A percentile compares a stretch with the other conserved stretches of the same genome.
Evolutionary conservation across 1,140 invertebrate genomes (phyloP).

Genomic region (Planococcus citri): DNA sequence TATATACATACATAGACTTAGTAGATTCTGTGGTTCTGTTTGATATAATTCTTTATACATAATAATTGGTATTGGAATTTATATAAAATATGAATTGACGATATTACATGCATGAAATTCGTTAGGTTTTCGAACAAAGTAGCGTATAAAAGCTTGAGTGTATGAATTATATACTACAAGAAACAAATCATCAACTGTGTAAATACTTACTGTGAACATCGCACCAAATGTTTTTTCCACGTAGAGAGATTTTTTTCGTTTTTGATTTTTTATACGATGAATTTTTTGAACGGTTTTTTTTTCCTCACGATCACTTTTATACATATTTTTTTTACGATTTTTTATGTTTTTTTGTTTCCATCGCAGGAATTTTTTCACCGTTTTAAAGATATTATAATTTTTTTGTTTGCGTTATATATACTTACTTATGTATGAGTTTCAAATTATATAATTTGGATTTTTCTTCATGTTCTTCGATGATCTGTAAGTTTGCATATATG

Average conservation of each 20-base stretch:
- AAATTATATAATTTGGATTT: constrained; percentile 1
- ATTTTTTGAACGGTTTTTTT: not conserved
- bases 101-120: not conserved
- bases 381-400: not conserved
- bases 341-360: not conserved
- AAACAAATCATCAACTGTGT: not conserved
- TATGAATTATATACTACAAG: not conserved
- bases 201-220: not conserved
- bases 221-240: constrained; percentile 14
- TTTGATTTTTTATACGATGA: constrained; percentile 13
- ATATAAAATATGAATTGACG: not conserved
- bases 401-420: not conserved
- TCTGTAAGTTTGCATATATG: not conserved
- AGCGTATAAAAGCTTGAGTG: not conserved
- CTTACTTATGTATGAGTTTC: not conserved
- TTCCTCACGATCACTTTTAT: constrained; percentile 14
- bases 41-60: no score
- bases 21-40: not conserved
- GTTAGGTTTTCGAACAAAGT: not conserved
- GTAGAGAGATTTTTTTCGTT: constrained; percentile 22
- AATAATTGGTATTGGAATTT: not conserved
- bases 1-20: not conserved
- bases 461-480: not conserved
- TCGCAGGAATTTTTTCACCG: not conserved
- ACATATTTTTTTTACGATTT: constrained; percentile 17